These are phyloP conservation scores for Flexamia atlantica DNA, from an alignment of 2,888 invertebrate genomes.

Conservation along the genomic window DNA sequence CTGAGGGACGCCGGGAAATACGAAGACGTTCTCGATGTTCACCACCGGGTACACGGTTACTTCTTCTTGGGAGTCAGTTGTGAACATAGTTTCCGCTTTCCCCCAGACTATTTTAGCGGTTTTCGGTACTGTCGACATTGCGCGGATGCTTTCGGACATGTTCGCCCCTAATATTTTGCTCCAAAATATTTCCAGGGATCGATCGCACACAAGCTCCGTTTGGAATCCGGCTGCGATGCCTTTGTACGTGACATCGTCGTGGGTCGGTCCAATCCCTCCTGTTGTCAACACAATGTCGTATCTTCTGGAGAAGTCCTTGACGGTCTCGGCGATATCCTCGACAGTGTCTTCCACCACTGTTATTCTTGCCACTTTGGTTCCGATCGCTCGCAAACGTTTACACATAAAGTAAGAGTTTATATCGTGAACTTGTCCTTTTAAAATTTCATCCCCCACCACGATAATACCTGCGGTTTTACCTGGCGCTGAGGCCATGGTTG, in stretches of 20 bases:
- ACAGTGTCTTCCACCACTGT: constrained; percentile 83
- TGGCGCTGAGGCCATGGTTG: neutral
- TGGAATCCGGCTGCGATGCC: constrained; percentile 76
- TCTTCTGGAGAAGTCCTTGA: constrained; percentile 78
- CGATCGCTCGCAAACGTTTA: constrained; percentile 76
- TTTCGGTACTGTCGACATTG: constrained; percentile 73
- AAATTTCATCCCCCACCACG: constrained; percentile 83
- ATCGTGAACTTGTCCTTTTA: constrained; percentile 81
- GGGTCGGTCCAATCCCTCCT: constrained; percentile 86
- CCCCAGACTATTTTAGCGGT: constrained; percentile 74
- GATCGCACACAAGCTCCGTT: constrained; percentile 72
- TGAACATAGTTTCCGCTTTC: constrained; percentile 67
- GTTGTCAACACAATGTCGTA: constrained; percentile 85
- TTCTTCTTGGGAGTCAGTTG: constrained; percentile 72
- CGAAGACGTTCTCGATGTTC: constrained; percentile 77
- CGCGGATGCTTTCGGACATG: constrained; percentile 68
- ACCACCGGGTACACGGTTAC: constrained; percentile 69
- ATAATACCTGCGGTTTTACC: constrained; percentile 72
- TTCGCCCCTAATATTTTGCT: constrained; percentile 68
- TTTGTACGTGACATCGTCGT: constrained; percentile 83
- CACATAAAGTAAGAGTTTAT: constrained; percentile 79
- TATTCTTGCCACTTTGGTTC: constrained; percentile 77
- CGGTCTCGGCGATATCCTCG: constrained; percentile 81
- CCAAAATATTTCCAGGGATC: constrained; percentile 72
- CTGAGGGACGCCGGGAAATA: constrained; percentile 81